Evolutionary conservation across 2,797 vertebrate genomes (phyloP).

Genomic region (Centroberyx gerrardi): DNA sequence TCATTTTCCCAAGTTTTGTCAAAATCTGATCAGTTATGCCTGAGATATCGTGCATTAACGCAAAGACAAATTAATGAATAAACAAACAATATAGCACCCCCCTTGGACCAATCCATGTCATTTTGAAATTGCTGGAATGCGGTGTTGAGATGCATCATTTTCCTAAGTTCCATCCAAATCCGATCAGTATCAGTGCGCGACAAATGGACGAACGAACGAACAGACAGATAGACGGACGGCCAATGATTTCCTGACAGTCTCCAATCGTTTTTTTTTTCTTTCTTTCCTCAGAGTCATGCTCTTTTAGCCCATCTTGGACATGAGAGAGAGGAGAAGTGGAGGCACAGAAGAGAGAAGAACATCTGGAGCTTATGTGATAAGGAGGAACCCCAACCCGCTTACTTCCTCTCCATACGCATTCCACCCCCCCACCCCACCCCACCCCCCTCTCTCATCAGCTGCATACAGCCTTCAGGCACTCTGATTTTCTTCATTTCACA

Average conservation of each 20-base stretch:
- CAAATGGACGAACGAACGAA: background rate
- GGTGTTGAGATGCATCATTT: background rate
- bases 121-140: too few relatives aligned
- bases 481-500: slow-evolving; percentile 19
- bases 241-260: background rate
- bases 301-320: background rate
- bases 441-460: background rate
- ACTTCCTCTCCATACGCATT: slow-evolving; percentile 8
- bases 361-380: slow-evolving; percentile 50
- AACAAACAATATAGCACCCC: too few relatives aligned
- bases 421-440: background rate
- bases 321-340: background rate
- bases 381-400: slow-evolving; percentile 18
- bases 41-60: background rate
- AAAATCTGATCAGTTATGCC: background rate
- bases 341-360: slow-evolving; percentile 16
- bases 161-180: background rate
- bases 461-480: slow-evolving; percentile 17
- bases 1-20: background rate
- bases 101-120: too few relatives aligned
- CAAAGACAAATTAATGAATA: background rate
- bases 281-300: background rate
- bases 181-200: background rate
- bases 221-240: background rate
- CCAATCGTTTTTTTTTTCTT: background rate